These are phyloP conservation scores for Lepus townsendii DNA, from an alignment of 2,797 vertebrate species.

Conservation along the genomic window DNA sequence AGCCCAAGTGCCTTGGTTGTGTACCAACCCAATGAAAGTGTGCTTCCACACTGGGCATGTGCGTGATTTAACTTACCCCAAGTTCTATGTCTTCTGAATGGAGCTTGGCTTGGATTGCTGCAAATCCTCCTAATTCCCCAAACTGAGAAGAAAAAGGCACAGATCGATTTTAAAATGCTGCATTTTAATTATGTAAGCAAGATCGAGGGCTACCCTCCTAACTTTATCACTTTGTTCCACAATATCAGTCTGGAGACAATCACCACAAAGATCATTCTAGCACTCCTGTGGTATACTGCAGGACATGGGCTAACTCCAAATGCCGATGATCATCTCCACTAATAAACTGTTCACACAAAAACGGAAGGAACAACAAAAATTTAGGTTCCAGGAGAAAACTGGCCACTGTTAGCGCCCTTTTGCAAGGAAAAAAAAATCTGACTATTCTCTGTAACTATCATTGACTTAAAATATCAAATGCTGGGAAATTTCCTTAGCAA, in stretches of 20 bases:
- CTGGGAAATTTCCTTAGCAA: conserved; percentile 11
- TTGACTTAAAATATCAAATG: conserved; percentile 44
- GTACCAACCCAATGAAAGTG: not conserved
- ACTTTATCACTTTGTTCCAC: not conserved
- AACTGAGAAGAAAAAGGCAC: conserved; percentile 90
- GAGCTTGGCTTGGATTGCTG: conserved; percentile 97
- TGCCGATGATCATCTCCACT: not conserved
- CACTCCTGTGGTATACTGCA: not conserved
- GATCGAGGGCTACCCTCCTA: not conserved
- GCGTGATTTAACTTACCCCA: conserved; percentile 91
- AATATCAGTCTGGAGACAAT: not conserved
- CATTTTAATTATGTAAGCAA: conserved; percentile 33
- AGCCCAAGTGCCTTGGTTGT: not conserved
- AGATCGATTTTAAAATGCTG: conserved; percentile 27
- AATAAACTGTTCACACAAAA: not conserved
- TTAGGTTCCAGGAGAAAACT: too few relatives aligned
- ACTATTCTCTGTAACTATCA: not conserved
- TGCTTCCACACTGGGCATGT: not conserved
- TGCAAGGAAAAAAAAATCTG: not conserved
- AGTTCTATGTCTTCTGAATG: conserved; percentile 97
- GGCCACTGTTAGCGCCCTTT: too few relatives aligned
- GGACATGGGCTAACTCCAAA: not conserved
- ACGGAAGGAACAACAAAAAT: not conserved
- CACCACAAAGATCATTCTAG: not conserved
- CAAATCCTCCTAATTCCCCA: conserved; percentile 98